Evolutionary conservation across 2,113 vertebrate genomes (phyloP).

Genomic region (Tupaia tana): DNA sequence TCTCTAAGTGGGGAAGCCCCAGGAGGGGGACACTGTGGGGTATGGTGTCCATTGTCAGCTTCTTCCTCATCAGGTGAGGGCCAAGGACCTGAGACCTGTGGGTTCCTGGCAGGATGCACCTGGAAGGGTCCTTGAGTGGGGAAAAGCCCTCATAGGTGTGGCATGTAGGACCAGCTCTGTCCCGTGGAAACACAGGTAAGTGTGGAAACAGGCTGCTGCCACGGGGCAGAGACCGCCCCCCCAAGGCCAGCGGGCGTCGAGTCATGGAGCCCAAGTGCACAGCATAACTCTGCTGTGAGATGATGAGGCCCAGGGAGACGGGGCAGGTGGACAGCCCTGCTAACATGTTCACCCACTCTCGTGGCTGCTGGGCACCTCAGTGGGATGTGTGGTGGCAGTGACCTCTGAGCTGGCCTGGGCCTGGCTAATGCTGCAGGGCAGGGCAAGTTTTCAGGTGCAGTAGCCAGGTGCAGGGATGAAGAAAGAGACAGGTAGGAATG

Average conservation of each 20-base stretch:
- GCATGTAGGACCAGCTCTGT: not conserved
- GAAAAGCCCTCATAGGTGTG: not conserved
- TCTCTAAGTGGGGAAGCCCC: not conserved
- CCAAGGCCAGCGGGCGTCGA: not conserved
- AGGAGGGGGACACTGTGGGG: rapidly evolving
- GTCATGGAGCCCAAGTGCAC: not conserved
- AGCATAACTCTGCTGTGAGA: rapidly evolving
- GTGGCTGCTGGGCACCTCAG: not conserved
- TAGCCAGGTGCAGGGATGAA: too few species aligned
- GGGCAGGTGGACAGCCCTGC: too few species aligned
- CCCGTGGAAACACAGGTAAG: rapidly evolving
- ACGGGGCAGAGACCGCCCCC: not conserved
- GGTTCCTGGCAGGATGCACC: too few species aligned
- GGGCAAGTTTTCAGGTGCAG: not conserved
- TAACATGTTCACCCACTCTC: not conserved
- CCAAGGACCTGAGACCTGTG: not conserved
- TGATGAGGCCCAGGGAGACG: too few species aligned
- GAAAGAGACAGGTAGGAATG: not conserved
- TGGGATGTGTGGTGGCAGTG: too few species aligned
- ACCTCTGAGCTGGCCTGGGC: not conserved
- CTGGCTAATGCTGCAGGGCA: not conserved
- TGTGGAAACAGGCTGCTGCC: rapidly evolving
- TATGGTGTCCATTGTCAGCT: rapidly evolving
- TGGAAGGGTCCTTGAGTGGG: not conserved
- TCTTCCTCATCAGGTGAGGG: not conserved